A percentile compares a stretch with the other conserved stretches of the same genome.
These are phyloP conservation scores for Carcharodon carcharias DNA, from an alignment of 2,797 vertebrate species.

Conservation along the genomic window DNA sequence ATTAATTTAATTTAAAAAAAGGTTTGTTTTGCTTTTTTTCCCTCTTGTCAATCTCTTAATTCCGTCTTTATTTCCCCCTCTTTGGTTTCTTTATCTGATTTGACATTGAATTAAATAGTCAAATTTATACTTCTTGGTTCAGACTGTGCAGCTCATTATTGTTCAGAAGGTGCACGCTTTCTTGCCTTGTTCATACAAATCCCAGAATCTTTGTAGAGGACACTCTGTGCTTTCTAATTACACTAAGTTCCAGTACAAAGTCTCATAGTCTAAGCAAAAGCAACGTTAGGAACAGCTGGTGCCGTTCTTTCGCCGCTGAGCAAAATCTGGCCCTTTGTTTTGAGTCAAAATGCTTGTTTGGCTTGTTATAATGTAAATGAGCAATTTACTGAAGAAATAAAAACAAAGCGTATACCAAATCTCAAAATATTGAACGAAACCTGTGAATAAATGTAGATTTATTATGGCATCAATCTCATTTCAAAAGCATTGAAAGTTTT, in stretches of 20 bases:
- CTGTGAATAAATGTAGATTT: neutral
- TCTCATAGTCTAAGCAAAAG: neutral
- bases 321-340: neutral
- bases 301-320: neutral
- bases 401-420: neutral
- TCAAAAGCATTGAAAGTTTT: neutral
- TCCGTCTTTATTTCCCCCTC: neutral
- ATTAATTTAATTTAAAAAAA: neutral
- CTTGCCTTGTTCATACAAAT: neutral
- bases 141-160: neutral
- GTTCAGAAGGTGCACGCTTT: neutral
- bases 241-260: neutral
- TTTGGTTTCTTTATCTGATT: neutral
- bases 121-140: neutral
- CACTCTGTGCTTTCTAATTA: neutral
- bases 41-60: neutral
- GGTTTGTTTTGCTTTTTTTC: neutral
- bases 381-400: neutral
- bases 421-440: neutral
- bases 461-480: neutral
- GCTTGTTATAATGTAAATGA: neutral
- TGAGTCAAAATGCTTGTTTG: neutral
- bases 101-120: neutral
- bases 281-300: neutral
- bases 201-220: neutral